Evolutionary conservation across 2,888 invertebrate species (phyloP).

Genomic region (Hypselothyrea guttata): DNA sequence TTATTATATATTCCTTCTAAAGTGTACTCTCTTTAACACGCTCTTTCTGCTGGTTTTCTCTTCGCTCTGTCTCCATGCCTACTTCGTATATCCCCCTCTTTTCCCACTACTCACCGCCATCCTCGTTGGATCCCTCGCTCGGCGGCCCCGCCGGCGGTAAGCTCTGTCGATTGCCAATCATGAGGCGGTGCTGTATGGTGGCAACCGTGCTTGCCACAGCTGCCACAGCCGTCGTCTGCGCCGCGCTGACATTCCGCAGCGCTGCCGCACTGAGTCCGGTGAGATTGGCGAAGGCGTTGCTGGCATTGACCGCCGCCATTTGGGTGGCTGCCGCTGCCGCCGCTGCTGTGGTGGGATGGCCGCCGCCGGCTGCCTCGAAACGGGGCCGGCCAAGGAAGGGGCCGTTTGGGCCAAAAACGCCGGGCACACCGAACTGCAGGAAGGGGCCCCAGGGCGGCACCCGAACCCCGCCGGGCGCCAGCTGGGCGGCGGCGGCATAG

Average conservation of each 20-base stretch:
- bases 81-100: not conserved
- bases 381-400: slow-evolving; percentile 78
- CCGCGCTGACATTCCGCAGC: slow-evolving; percentile 80
- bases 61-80: not conserved
- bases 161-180: slow-evolving; percentile 80
- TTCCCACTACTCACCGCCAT: slow-evolving; percentile 73
- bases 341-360: slow-evolving; percentile 69
- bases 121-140: slow-evolving; percentile 81
- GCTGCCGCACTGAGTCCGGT: slow-evolving; percentile 80
- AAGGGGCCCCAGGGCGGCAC: slow-evolving; percentile 81
- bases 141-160: slow-evolving; percentile 80
- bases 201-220: slow-evolving; percentile 81
- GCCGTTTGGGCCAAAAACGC: slow-evolving; percentile 79
- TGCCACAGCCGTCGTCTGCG: slow-evolving; percentile 79
- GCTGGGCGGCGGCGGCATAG: slow-evolving; percentile 80
- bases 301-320: slow-evolving; percentile 79
- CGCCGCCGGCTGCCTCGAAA: slow-evolving; percentile 74
- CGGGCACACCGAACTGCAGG: slow-evolving; percentile 80
- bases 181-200: slow-evolving; percentile 80
- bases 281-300: slow-evolving; percentile 80
- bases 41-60: no score
- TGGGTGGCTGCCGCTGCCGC: slow-evolving; percentile 79
- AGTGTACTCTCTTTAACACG: no score
- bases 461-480: slow-evolving; percentile 80
- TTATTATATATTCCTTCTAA: no score